Conservation (phyloP, 2,888 invertebrate genomes). For the Protophormia terraenovae region DNA sequence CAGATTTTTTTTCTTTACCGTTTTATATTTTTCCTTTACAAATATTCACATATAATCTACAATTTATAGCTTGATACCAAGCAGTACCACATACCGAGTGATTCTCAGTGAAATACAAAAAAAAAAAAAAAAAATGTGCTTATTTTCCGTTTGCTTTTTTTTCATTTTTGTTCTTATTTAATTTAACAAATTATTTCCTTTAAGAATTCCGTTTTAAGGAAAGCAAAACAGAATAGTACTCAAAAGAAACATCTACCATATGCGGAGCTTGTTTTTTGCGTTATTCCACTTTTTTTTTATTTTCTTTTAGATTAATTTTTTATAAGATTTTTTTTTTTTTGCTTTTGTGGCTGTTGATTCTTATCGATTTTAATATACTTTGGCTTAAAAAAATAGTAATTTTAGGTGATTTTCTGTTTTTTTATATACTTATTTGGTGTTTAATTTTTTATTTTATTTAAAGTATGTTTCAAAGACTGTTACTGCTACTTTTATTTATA, state of each 20-base stretch:
- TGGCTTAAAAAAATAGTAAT: not conserved
- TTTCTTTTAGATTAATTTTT: not conserved
- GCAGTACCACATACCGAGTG: not conserved
- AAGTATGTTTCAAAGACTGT: not conserved
- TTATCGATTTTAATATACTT: slow-evolving; percentile 53
- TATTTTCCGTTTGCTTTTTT: not conserved
- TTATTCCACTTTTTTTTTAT: not conserved
- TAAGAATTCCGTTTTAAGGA: slow-evolving; percentile 7
- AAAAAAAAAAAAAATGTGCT: not conserved
- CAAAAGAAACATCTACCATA: not conserved
- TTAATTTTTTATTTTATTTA: slow-evolving; percentile 11
- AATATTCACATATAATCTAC: slow-evolving; percentile 21
- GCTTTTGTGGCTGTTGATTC: slow-evolving; percentile 33
- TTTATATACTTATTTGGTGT: not conserved
- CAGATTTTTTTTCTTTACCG: not conserved
- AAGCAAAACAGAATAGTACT: not conserved
- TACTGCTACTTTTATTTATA: too few relatives aligned
- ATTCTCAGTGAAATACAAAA: not conserved
- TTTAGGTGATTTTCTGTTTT: not conserved
- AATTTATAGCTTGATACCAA: slow-evolving; percentile 24
- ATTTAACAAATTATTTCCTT: slow-evolving; percentile 63
- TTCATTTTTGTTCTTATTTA: slow-evolving; percentile 18
- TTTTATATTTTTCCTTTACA: slow-evolving; percentile 13
- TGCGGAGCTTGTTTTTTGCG: not conserved
- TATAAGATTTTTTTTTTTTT: not conserved